Evolutionary conservation across 2,888 invertebrate species (phyloP), one percentile per base, ranked within the genome.

Genomic region (Folsomia manolachei): DNA sequence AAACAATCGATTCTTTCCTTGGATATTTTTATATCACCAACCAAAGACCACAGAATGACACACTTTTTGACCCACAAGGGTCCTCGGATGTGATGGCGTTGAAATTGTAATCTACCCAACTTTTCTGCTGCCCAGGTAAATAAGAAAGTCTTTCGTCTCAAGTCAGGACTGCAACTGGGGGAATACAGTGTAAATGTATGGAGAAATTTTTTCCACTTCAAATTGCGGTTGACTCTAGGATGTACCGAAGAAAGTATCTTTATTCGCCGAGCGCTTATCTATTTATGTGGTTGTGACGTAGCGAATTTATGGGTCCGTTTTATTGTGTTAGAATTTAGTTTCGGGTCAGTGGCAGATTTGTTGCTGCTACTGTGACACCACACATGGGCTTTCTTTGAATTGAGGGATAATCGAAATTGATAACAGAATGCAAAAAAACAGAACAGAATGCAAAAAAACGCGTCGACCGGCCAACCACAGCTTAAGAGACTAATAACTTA

Each of bases 1-100:
- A 56, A 56, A 56, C 56, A 56, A 56, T 56, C 24, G 51, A 63
- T 69, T 51, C 62, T 61, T 70, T 53, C 61, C 26, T 19, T 63
- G 26, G 24, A 51, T n/a, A n/a, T n/a, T n/a, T n/a, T n/a, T n/a
- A n/a, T n/a, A n/a, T n/a, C n/a, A n/a, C n/a, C n/a, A n/a, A n/a
- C n/a, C n/a, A n/a, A n/a, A n/a, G n/a, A n/a, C 70, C 19, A 56
- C 14, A 4, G 39, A 9, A 39, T n/a, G 18, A 19, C 56, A 56
- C 56, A 39, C 56, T 56, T 56, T 56, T 56, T n/a, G n/a, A 19
- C n/a, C 56, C 21, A 56, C 19, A 18, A 7, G 51, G 18, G 56
- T 56, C 56, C 56, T 56, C 56, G n/a, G 56, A 56, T 7, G 56
- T 56, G n/a, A n/a, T 56, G 56, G 7, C n/a, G 56, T 14, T 56